Conservation (phyloP, 92 coral and sea anemone genomes). For the Zoanthus solanderi region DNA sequence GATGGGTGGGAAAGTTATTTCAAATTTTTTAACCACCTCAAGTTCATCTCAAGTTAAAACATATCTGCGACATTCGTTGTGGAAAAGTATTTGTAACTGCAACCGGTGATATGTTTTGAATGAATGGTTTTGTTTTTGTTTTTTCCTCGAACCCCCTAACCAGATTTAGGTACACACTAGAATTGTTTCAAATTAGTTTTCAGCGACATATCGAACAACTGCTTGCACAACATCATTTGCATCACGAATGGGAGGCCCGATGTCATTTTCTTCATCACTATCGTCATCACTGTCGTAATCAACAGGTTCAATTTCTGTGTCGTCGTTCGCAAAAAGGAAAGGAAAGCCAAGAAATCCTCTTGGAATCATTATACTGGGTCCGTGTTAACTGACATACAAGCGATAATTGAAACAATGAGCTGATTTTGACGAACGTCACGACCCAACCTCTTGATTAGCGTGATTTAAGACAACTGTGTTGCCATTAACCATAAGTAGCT, state of each 20-base stretch:
- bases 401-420: too few species aligned
- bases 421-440: too few species aligned
- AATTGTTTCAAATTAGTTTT: slow-evolving; percentile 36
- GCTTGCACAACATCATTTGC: slow-evolving; percentile 41
- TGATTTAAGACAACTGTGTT: too few species aligned
- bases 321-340: slow-evolving; percentile 1
- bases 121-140: slow-evolving; percentile 20
- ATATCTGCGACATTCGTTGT: too few species aligned
- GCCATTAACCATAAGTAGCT: too few species aligned
- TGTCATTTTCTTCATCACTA: background rate
- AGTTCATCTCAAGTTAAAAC: too few species aligned
- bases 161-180: slow-evolving; percentile 44
- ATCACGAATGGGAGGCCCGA: slow-evolving; percentile 13
- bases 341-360: too few species aligned
- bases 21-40: background rate
- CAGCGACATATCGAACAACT: slow-evolving; percentile 56
- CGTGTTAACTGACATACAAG: too few species aligned
- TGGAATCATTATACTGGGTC: too few species aligned
- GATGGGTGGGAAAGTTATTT: slow-evolving; percentile 15
- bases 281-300: background rate
- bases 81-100: too few species aligned
- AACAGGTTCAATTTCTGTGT: slow-evolving; percentile 16
- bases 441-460: too few species aligned
- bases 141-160: slow-evolving; percentile 20
- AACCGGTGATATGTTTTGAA: too few species aligned